Conservation (phyloP, 2,888 invertebrate genomes). For the Miltochrista miniata region DNA sequence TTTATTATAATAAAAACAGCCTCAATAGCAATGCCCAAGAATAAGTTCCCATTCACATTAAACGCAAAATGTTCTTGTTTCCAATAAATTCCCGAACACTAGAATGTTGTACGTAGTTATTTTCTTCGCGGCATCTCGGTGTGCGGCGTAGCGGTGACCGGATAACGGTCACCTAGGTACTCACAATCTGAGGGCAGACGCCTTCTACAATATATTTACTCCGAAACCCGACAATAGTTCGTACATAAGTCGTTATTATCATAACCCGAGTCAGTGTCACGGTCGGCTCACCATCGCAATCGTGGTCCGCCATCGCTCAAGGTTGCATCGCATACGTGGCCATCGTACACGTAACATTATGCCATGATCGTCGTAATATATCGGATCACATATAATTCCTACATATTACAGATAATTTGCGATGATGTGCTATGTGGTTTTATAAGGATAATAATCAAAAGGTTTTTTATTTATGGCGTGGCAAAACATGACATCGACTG, state of each 20-base stretch:
- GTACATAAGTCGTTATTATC: constrained; percentile 64
- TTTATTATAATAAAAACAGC: too few relatives aligned
- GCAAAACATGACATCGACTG: too few relatives aligned
- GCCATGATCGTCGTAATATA: constrained; percentile 46
- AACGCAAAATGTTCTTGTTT: constrained; percentile 51
- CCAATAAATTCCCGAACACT: constrained; percentile 52
- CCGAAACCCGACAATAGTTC: constrained; percentile 53
- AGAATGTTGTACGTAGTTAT: constrained; percentile 47
- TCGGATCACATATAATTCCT: constrained; percentile 44
- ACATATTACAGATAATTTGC: constrained; percentile 24
- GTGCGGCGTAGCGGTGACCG: constrained; percentile 71
- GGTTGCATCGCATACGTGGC: constrained; percentile 71
- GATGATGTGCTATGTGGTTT: not conserved
- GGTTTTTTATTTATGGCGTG: too few relatives aligned
- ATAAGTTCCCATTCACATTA: constrained; percentile 12
- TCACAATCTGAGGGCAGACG: constrained; percentile 61
- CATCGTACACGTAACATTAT: constrained; percentile 60
- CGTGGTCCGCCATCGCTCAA: constrained; percentile 67
- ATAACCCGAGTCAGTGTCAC: constrained; percentile 75
- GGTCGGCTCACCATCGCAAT: constrained; percentile 69
- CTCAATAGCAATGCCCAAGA: too few relatives aligned
- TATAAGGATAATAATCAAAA: too few relatives aligned
- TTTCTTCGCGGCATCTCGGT: constrained; percentile 47
- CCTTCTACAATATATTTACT: constrained; percentile 49
- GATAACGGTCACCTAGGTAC: constrained; percentile 73